phyloP scores from a whole-genome alignment of 2,797 vertebrate species.

The Spea hammondii region DNA sequence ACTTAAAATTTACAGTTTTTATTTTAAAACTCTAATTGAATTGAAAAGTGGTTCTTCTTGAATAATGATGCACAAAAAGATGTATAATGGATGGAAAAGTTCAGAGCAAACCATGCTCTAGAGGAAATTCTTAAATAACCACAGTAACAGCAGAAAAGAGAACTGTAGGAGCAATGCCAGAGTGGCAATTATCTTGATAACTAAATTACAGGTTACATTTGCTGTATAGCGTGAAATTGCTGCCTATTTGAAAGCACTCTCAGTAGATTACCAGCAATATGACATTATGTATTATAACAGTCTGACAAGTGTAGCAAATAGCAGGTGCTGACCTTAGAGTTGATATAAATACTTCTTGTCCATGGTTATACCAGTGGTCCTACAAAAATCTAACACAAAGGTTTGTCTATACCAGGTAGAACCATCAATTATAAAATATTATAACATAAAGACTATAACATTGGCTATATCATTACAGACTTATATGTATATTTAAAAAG shows the following conservation, averaged over 20 bases:
- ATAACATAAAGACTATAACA: no score
- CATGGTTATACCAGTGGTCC: not conserved
- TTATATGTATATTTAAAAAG: no score
- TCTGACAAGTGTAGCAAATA: not conserved
- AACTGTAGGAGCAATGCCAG: slow-evolving; percentile 43
- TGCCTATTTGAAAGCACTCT: slow-evolving; percentile 31
- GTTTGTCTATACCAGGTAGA: no score
- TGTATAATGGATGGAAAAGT: not conserved
- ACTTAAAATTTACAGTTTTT: not conserved
- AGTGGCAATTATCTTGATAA: slow-evolving; percentile 26
- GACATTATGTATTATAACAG: slow-evolving; percentile 27
- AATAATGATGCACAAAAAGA: no score
- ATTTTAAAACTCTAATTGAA: not conserved
- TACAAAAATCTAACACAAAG: no score
- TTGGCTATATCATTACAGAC: no score
- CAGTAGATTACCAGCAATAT: slow-evolving; percentile 35
- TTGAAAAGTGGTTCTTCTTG: no score
- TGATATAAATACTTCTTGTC: not conserved
- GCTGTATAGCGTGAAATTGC: slow-evolving; percentile 39
- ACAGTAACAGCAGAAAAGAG: slow-evolving; percentile 34
- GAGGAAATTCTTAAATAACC: slow-evolving; percentile 22
- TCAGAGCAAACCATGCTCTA: slow-evolving; percentile 2
- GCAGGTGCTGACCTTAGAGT: slow-evolving; percentile 1
- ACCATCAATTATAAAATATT: no score
- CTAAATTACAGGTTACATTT: slow-evolving; percentile 46